Evolutionary conservation across 2,888 invertebrate species (phyloP), one percentile per base, ranked within the genome.

Genomic region (Augiades crinisus): DNA sequence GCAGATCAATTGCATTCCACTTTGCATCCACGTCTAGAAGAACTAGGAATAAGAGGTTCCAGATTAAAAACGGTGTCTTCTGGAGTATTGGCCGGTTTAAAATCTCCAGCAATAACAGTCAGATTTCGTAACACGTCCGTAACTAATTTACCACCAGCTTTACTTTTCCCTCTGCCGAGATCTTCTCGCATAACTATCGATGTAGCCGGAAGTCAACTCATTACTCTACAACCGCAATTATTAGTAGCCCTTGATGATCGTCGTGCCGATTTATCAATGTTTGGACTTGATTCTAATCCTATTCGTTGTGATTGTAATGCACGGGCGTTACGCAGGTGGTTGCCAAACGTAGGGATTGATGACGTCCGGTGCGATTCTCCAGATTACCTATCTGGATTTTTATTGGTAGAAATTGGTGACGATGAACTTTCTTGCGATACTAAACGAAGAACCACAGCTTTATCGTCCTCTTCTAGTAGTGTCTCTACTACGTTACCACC

Each of bases 231-330:
- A 54, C 93, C 95, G 0, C 96, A 96, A 67, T 89, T 97, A 56
- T 79, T 97, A 5, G 92, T 93, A 2, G 94, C 96, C 3, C 84
- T 97, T 17, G 97, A 97, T 67, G 97, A 96, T 70, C 91, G 96
- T 12, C 91, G 94, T 44, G 94, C 94, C 1, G 94, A 94, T 72
- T 83, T 97, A 31, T 91, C 91, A 33, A 91, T 97, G 64, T 85
- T 91, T 53, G 97, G 97, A 0, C 84, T 97, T 31, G 92, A 92
- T 40, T 91, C 93, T 2, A 96, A 97, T 77, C 96, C 97, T 0
- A 93, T 97, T 38, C 91, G 92, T 53, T 98, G 98, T 70, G 96
- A 97, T 72, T 98, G 98, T 70, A 94, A 94, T 65, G 93, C 95
- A 1, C 89, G 95, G 60, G 95, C 95, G 1, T 83, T 97, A 21